phyloP scores from a whole-genome alignment of 1,140 invertebrate species.

The Neodiprion virginianus region DNA sequence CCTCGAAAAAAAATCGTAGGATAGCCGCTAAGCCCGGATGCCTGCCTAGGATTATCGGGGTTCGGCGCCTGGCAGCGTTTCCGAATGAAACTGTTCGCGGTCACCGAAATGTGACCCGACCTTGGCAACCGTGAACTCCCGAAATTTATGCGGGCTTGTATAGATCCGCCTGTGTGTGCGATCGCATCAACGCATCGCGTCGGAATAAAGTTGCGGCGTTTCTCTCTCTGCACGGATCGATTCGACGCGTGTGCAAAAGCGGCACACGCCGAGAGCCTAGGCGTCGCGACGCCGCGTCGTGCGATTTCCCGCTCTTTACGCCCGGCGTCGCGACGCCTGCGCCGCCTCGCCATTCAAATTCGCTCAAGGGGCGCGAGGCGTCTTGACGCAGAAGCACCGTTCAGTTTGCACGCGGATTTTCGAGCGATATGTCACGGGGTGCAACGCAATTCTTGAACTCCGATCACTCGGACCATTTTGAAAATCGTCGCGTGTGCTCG shows the following conservation, averaged over 20 bases:
- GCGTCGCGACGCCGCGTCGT: background rate
- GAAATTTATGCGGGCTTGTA: constrained; percentile 11
- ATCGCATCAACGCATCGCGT: no score
- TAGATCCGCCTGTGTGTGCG: background rate
- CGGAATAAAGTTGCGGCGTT: no score
- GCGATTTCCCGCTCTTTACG: constrained; percentile 20
- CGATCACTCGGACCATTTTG: no score
- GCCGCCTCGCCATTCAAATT: constrained; percentile 43
- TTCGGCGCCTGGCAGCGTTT: background rate
- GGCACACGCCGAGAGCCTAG: background rate
- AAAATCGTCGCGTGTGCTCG: no score
- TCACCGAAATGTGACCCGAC: background rate
- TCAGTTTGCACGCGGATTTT: constrained; percentile 53
- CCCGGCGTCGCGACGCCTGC: constrained; percentile 32
- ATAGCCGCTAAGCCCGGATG: no score
- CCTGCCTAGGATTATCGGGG: no score
- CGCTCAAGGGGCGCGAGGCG: constrained; percentile 23
- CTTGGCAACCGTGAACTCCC: constrained; percentile 12
- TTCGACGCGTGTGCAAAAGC: background rate
- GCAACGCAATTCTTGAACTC: background rate
- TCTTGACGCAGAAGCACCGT: constrained; percentile 22
- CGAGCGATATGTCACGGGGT: constrained; percentile 32
- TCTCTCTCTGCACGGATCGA: background rate
- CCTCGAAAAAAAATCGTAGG: no score
- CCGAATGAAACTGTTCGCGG: background rate